Evolutionary conservation across 2,113 vertebrate genomes (phyloP).

Genomic region (Strigops habroptila): DNA sequence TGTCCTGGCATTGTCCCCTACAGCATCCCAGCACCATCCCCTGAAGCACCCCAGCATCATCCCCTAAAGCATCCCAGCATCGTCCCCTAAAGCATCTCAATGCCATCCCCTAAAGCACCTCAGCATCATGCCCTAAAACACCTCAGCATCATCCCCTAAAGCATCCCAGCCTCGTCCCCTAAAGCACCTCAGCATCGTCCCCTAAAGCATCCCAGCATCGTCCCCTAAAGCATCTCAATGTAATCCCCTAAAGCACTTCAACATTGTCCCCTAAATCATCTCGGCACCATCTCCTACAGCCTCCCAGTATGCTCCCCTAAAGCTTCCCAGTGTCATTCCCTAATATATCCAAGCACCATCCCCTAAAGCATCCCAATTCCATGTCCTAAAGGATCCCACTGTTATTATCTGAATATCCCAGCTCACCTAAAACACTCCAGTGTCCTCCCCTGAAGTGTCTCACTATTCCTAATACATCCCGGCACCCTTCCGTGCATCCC

Average conservation of each 20-base stretch:
- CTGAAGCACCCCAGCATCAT: too few relatives aligned
- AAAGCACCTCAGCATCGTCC: neutral
- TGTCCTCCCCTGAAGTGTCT: neutral
- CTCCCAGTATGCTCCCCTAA: neutral
- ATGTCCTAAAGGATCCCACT: neutral
- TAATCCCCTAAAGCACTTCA: too few relatives aligned
- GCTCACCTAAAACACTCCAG: neutral
- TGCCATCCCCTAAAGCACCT: neutral
- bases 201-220: accelerated
- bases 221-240: neutral
- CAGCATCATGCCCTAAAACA: neutral
- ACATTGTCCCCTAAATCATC: neutral
- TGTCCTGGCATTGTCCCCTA: neutral
- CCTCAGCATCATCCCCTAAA: neutral
- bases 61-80: neutral
- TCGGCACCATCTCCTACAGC: neutral
- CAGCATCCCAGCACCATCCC: neutral
- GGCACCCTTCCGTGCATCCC: neutral
- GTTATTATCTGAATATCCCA: neutral
- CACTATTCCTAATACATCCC: neutral
- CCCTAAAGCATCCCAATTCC: neutral
- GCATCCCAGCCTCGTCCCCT: neutral
- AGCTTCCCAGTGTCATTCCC: neutral
- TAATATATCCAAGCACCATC: neutral
- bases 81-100: neutral